phyloP scores from a whole-genome alignment of 2,797 vertebrate genomes.

The Pangasius sanitwongsei region DNA sequence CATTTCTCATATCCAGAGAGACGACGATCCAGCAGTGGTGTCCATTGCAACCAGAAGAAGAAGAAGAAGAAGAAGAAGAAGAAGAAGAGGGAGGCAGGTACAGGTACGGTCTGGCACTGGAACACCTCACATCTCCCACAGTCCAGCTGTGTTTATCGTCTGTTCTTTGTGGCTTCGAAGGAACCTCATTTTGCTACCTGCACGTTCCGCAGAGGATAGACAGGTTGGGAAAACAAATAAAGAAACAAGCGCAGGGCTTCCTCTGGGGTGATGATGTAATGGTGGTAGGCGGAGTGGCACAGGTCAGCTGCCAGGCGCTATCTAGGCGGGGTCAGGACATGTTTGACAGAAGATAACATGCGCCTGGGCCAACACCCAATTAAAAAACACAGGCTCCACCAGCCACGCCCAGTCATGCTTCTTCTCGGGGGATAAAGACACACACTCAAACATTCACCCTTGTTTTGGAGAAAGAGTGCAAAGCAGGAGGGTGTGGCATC shows the following conservation, averaged over 20 bases:
- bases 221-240: conserved; percentile 59
- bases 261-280: conserved; percentile 66
- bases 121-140: conserved; percentile 32
- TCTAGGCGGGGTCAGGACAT: conserved; percentile 82
- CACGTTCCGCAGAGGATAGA: conserved; percentile 57
- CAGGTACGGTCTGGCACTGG: not conserved
- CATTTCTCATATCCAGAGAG: conserved; percentile 11
- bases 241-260: conserved; percentile 40
- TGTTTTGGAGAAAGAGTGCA: conserved; percentile 22
- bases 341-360: conserved; percentile 84
- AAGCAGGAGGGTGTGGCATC: conserved; percentile 47
- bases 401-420: conserved; percentile 63
- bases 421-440: conserved; percentile 10
- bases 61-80: not conserved
- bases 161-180: not conserved
- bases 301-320: conserved; percentile 79
- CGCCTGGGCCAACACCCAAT: conserved; percentile 70
- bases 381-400: conserved; percentile 66
- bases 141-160: conserved; percentile 35
- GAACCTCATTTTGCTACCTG: conserved; percentile 60
- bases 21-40: not conserved
- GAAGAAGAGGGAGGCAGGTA: conserved; percentile 14
- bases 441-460: not conserved
- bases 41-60: not conserved
- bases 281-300: conserved; percentile 77